Percentiles rank a stretch among this genome's conserved stretches.
These are phyloP conservation scores for Sebastolobus altivelis DNA, from an alignment of 2,797 vertebrate genomes.

Conservation along the genomic window DNA sequence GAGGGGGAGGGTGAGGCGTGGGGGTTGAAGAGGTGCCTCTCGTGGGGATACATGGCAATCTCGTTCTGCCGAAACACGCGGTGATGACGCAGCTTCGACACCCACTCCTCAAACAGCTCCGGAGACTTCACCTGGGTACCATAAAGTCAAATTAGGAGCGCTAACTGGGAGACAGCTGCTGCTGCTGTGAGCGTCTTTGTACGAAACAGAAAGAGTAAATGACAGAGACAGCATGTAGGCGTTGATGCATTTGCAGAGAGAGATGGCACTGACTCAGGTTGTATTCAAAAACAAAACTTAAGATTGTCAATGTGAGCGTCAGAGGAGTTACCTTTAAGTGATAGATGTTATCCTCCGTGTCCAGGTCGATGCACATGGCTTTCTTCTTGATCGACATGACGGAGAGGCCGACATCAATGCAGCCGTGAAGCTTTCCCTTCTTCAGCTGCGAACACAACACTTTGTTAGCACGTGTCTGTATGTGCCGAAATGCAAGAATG, in stretches of 20 bases:
- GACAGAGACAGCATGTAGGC: not conserved
- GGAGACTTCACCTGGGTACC: constrained; percentile 89
- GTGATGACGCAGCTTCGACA: constrained; percentile 93
- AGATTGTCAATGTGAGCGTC: not conserved
- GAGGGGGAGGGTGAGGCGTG: constrained; percentile 78
- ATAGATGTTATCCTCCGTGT: constrained; percentile 96
- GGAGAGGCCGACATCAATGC: constrained; percentile 96
- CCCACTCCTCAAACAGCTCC: constrained; percentile 95
- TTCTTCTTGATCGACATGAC: constrained; percentile 99
- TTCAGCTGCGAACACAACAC: constrained; percentile 84
- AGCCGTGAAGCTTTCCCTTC: constrained; percentile 94
- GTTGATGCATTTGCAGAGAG: not conserved
- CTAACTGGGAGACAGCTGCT: not conserved
- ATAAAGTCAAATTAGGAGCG: constrained; percentile 21
- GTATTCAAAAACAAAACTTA: not conserved
- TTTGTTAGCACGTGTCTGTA: constrained; percentile 11
- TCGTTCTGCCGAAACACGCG: constrained; percentile 96
- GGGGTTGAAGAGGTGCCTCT: constrained; percentile 88
- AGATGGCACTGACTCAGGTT: not conserved
- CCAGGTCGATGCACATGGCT: constrained; percentile 94
- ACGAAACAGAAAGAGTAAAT: constrained; percentile 8
- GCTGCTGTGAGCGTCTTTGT: not conserved
- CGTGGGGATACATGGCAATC: constrained; percentile 93
- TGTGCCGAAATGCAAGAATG: not conserved
- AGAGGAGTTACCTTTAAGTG: constrained; percentile 92